These are phyloP conservation scores for Lasioglossum baleicum DNA, from an alignment of 1,140 invertebrate genomes.

Conservation along the genomic window DNA sequence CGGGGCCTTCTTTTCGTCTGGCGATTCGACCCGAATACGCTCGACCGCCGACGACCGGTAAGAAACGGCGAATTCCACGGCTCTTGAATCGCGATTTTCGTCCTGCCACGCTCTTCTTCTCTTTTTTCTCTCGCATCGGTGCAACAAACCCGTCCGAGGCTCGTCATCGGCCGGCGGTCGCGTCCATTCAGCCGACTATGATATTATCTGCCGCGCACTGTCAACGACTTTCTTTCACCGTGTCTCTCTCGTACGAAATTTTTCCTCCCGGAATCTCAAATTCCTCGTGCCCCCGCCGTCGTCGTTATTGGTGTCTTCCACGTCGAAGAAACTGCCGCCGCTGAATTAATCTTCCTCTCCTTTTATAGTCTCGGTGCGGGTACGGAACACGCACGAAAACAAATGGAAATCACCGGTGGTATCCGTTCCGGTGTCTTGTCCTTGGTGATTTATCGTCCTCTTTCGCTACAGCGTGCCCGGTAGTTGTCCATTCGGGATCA, in stretches of 20 bases:
- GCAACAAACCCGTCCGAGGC: conserved; percentile 33
- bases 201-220: conserved; percentile 30
- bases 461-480: neutral
- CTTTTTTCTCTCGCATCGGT: conserved; percentile 40
- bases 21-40: conserved; percentile 38
- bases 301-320: neutral
- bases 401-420: neutral
- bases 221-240: conserved; percentile 27
- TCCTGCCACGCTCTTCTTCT: conserved; percentile 51
- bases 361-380: neutral
- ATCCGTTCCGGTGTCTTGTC: neutral
- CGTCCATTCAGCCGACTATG: conserved; percentile 24
- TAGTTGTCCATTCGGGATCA: no score
- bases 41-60: conserved; percentile 62
- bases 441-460: neutral
- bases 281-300: neutral
- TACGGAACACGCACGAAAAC: neutral
- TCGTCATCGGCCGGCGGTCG: conserved; percentile 27
- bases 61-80: conserved; percentile 76
- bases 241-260: neutral
- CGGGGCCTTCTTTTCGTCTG: conserved; percentile 27
- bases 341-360: conserved; percentile 26
- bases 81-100: conserved; percentile 65
- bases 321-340: neutral
- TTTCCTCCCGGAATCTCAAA: conserved; percentile 14